Evolutionary conservation across 92 coral and sea anemone genomes (phyloP), one percentile per base, ranked within the genome.

Genomic region (Phenganax stokvisi): DNA sequence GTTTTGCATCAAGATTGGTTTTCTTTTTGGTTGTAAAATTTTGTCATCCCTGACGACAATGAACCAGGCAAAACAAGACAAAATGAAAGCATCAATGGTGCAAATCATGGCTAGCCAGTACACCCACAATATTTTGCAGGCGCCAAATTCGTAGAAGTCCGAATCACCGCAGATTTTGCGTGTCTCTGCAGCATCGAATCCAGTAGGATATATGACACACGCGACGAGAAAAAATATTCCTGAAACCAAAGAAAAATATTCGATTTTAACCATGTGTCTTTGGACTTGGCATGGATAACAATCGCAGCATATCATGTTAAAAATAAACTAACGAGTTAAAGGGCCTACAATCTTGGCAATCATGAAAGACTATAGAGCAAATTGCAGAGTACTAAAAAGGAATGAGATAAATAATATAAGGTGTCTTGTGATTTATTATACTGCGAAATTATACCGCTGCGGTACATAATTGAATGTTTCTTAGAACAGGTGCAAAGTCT

Each of bases 51-150:
- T 79, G 52, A 47, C 51, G 29, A 79, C 74, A 10, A 79, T 27
- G n/a, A 79, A 47, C 83, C 83, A 79, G 15, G 73, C 83, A 79
- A 79, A 79, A 62, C 72, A 79, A 16, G 59, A 53, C 51, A 96
- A 91, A 53, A 96, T 92, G 60, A 96, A 87, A 3, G 97, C 92
- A 58, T 96, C 99, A 17, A 87, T 68, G 89, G 92, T 89, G 79
- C 96, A 92, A 10, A 96, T 87, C 58, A 96, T 73, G 2, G 96
- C 92, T 7, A 96, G 86, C 87, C 91, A 87, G 66, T 88, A 96
- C 16, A 93, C 97, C 99, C 99, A 96, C 70, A 89, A 86, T 17
- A 96, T 89, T 61, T 92, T 86, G 77, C 99, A 96, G 56, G 71
- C 69, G 13, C 99, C 99, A 10, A 88, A 75, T 58, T 88, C 87